Evolutionary conservation across 2,113 vertebrate genomes (phyloP).

Genomic region (Muntiacus reevesi): DNA sequence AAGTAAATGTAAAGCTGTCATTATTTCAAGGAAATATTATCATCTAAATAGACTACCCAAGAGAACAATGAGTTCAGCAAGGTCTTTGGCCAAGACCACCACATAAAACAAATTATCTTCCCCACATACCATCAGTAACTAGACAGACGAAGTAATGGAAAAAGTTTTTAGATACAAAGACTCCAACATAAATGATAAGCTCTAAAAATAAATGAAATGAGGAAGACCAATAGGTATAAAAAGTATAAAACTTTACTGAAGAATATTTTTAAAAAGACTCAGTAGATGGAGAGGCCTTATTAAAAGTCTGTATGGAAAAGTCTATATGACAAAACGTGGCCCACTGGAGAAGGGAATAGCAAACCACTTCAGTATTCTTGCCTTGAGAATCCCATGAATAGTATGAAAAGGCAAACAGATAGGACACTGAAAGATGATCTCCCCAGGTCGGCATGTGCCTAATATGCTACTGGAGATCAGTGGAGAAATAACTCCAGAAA

Average conservation of each 20-base stretch:
- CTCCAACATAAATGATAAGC: slow-evolving; percentile 8
- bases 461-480: neutral
- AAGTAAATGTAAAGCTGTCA: neutral
- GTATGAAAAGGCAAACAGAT: neutral
- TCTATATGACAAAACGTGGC: neutral
- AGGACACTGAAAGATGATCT: neutral
- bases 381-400: neutral
- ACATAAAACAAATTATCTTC: neutral
- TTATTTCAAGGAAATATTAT: slow-evolving; percentile 41
- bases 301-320: neutral
- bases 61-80: neutral
- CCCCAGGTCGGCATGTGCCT: fast-evolving
- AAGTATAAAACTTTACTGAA: neutral
- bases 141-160: neutral
- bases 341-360: neutral
- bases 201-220: slow-evolving; percentile 12
- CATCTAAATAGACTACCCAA: neutral
- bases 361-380: neutral
- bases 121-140: neutral
- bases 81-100: neutral
- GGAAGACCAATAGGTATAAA: neutral
- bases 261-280: neutral
- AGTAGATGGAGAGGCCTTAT: neutral
- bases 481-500: neutral
- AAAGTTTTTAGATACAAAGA: neutral